Evolutionary conservation across 2,888 invertebrate genomes (phyloP), one percentile per base, ranked within the genome.

Genomic region (Latrodectus hesperus): DNA sequence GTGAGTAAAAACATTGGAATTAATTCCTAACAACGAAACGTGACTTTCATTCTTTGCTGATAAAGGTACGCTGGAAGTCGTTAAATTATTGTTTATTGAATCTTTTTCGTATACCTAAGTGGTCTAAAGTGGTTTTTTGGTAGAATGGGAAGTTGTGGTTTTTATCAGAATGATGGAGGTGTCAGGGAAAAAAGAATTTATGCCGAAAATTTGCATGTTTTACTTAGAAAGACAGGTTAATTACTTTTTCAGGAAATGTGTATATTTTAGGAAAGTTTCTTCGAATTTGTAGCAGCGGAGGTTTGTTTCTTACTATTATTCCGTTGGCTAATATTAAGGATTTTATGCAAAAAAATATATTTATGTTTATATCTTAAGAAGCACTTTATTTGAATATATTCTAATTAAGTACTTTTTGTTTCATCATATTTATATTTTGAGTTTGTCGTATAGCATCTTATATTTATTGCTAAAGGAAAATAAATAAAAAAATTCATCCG

Each of bases 51-150:
- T 70, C 55, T 60, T 79, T 64, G 75, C 75, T 80, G 79, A 75
- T 80, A 85, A 80, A 85, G 70, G 85, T 52, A 70, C n/a, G 26
- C 68, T 52, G 22, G 67, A 10, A 68, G 74, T 75, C 79, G 70
- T 85, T 80, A 85, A 71, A 51, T 70, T 74, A 85, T 85, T 80
- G 85, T 85, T 85, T 80, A 85, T 85, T 55, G 79, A 53, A 75
- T 68, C 68, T 82, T 82, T 74, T 74, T 53, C 74, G 68, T n/a
- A 26, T 72, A 17, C n/a, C 26, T 68, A 81, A 81, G 81, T 73
- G 74, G 52, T 38, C 38, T 81, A 67, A 74, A 53, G 67, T 53
- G 38, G 38, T 81, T 81, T 81, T 71, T n/a, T 38, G 17, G 74
- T 17, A 11, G 53, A 68, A 22, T 17, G 22, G 14, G 68, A 75